Conservation (phyloP, 2,797 vertebrate genomes). For the Coregonus ussuriensis region DNA sequence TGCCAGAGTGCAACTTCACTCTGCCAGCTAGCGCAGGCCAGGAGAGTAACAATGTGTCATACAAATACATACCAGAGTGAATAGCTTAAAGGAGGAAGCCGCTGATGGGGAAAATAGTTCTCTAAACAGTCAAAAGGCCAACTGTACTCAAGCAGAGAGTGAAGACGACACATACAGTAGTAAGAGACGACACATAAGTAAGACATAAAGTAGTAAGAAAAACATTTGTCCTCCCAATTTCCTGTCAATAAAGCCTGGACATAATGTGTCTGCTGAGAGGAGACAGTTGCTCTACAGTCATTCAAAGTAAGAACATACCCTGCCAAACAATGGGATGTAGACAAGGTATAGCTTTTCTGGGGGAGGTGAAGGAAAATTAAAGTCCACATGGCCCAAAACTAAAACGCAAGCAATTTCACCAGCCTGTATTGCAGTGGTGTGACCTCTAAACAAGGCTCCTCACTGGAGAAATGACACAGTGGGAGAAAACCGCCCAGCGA, state of each 20-base stretch:
- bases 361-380: background rate
- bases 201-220: background rate
- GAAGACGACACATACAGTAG: background rate
- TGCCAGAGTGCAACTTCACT: background rate
- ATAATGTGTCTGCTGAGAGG: too few species aligned
- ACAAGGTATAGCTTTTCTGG: background rate
- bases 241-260: background rate
- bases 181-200: background rate
- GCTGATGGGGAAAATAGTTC: constrained; percentile 43
- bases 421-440: constrained; percentile 22
- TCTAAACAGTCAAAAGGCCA: constrained; percentile 33
- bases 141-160: constrained; percentile 1
- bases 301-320: background rate
- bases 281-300: background rate
- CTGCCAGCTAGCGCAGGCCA: constrained; percentile 39
- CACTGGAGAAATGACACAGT: constrained; percentile 35
- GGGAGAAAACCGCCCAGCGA: constrained; percentile 40
- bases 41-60: constrained; percentile 44
- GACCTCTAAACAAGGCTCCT: constrained; percentile 18
- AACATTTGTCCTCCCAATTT: constrained; percentile 31
- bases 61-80: constrained; percentile 37
- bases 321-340: background rate
- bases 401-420: constrained; percentile 9
- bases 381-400: constrained; percentile 7
- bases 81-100: constrained; percentile 40